Evolutionary conservation across 2,797 vertebrate genomes (phyloP).

Genomic region (Huso huso): DNA sequence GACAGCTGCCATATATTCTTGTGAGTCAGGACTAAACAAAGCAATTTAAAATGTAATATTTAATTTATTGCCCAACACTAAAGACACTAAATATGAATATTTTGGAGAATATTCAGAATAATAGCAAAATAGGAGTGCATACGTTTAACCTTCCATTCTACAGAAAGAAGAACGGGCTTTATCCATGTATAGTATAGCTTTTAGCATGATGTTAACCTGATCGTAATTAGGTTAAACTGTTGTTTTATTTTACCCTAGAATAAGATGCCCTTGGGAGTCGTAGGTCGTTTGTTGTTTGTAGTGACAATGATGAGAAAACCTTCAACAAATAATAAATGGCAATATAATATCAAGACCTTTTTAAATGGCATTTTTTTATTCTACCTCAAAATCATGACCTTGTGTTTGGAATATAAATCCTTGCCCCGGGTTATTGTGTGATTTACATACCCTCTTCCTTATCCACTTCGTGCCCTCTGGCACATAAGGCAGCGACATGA

Average conservation of each 20-base stretch:
- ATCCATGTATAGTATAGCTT: slow-evolving; percentile 29
- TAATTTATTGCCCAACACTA: too few relatives aligned
- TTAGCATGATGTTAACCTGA: slow-evolving; percentile 61
- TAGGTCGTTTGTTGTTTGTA: slow-evolving; percentile 45
- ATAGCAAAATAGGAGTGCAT: too few relatives aligned
- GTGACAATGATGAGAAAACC: slow-evolving; percentile 50
- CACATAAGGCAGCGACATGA: too few relatives aligned
- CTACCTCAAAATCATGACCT: slow-evolving; percentile 25
- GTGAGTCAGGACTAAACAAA: too few relatives aligned
- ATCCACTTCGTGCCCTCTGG: too few relatives aligned
- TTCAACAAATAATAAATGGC: slow-evolving; percentile 16
- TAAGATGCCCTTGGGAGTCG: slow-evolving; percentile 56
- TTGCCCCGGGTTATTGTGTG: slow-evolving; percentile 26
- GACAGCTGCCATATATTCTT: slow-evolving; percentile 3
- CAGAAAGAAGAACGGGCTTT: too few relatives aligned
- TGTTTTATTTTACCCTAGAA: slow-evolving; percentile 45
- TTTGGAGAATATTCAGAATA: too few relatives aligned
- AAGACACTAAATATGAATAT: too few relatives aligned
- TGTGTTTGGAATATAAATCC: slow-evolving; percentile 42
- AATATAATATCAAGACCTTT: slow-evolving; percentile 18
- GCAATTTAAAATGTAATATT: too few relatives aligned
- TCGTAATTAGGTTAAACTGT: slow-evolving; percentile 65
- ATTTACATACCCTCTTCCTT: too few relatives aligned
- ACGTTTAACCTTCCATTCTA: too few relatives aligned
- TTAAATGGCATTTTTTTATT: slow-evolving; percentile 20